These are phyloP conservation scores for Oceanodroma leucorhoa DNA, from an alignment of 2,797 vertebrate genomes.

Conservation along the genomic window DNA sequence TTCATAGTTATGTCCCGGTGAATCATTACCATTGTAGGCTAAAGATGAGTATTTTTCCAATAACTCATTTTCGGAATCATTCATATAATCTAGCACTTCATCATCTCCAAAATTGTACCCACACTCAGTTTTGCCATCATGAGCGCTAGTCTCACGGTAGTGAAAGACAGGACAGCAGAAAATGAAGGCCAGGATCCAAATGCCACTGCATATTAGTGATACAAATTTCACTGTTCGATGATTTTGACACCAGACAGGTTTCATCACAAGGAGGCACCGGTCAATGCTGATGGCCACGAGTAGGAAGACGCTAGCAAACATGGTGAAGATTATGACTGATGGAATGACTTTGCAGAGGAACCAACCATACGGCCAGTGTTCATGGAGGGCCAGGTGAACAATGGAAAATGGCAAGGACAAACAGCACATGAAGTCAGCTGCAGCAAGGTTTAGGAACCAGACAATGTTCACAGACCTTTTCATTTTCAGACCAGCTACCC, in stretches of 20 bases:
- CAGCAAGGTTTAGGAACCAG: conserved; percentile 83
- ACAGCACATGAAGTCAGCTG: conserved; percentile 82
- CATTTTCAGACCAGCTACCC: conserved; percentile 82
- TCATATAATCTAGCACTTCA: background rate
- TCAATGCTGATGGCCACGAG: conserved; percentile 79
- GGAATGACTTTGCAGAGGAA: conserved; percentile 81
- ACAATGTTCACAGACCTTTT: conserved; percentile 76
- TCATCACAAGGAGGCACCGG: conserved; percentile 77
- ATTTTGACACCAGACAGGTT: conserved; percentile 84
- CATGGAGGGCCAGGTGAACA: conserved; percentile 64
- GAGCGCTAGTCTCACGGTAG: conserved; percentile 41
- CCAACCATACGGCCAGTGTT: conserved; percentile 77
- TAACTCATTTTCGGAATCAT: background rate
- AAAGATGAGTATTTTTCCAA: background rate
- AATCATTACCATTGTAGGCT: background rate
- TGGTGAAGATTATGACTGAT: conserved; percentile 76
- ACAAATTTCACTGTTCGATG: conserved; percentile 66
- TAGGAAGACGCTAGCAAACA: conserved; percentile 84
- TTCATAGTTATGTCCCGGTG: background rate
- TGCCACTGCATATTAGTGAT: conserved; percentile 34
- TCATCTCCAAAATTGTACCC: background rate
- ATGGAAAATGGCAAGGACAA: conserved; percentile 77
- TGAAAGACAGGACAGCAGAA: conserved; percentile 78
- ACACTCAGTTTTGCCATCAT: background rate
- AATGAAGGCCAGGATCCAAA: conserved; percentile 76